Percentiles rank a stretch among this genome's conserved stretches.
Evolutionary conservation across 2,113 vertebrate species (phyloP).

Genomic region (Brachypteracias leptosomus): DNA sequence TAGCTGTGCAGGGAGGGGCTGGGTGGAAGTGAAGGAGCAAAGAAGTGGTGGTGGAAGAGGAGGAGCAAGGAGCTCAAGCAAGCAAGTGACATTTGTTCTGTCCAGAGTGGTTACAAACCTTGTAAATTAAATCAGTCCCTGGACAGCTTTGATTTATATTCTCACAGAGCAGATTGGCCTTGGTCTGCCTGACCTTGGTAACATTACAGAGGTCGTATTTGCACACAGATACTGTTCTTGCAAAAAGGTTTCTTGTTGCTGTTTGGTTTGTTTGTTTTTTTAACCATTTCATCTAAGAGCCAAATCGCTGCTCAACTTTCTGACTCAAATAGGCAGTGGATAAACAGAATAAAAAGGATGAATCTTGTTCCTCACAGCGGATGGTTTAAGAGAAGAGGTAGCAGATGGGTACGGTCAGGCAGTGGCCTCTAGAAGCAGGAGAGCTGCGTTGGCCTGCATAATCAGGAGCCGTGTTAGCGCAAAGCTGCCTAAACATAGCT

Average conservation of each 20-base stretch:
- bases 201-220: conserved; percentile 27
- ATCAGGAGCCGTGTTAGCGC: neutral
- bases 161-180: neutral
- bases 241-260: neutral
- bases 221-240: neutral
- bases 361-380: neutral
- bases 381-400: neutral
- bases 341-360: neutral
- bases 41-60: neutral
- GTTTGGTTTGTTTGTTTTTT: neutral
- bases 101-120: conserved; percentile 32
- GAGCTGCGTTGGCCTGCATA: neutral
- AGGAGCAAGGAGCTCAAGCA: conserved; percentile 10
- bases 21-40: neutral
- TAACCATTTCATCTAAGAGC: neutral
- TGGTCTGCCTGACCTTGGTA: conserved; percentile 51
- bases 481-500: neutral
- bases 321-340: neutral
- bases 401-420: neutral
- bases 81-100: neutral
- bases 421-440: neutral
- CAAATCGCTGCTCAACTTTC: neutral
- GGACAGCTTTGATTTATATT: conserved; percentile 57
- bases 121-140: conserved; percentile 46
- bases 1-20: neutral